Evolutionary conservation across 2,888 invertebrate species (phyloP), one percentile per base, ranked within the genome.

Genomic region (Unio delphinus): DNA sequence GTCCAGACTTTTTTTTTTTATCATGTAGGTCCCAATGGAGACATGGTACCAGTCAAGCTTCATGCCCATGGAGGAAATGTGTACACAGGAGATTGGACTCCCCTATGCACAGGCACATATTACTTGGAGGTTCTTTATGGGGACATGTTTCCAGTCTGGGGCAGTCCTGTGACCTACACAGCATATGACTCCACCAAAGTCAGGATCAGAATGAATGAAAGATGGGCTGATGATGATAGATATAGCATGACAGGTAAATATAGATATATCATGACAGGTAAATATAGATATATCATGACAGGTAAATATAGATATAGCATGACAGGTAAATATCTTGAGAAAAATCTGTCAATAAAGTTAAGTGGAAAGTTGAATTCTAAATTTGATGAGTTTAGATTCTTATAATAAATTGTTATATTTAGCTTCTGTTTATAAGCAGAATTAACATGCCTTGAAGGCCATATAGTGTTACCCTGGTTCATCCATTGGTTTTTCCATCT

Each of bases 161-260:
- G 86, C 5, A 90, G 90, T 70, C 91, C 91, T 23, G 90, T 91
- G 84, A 86, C 83, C 26, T 86, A 85, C 23, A 86, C 87, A 67
- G 83, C 82, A 26, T 88, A 97, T 91, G 98, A 99, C 87, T 96
- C 98, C 0, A 94, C 94, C 76, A 94, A 96, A 88, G 98, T 99
- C 23, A 94, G 95, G 74, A 96, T 99, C 18, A 30, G 69, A 4
- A 62, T 70, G 18, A 59, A n/a, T 30, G 65, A 63, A 30, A 66
- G 71, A n/a, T 55, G 55, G 59, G 69, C 76, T 61, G 69, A 73
- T 23, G 76, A 74, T 26, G 73, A 74, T 56, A 69, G 76, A 45
- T 65, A 73, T 58, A 61, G 64, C n/a, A 73, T 76, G 71, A 55
- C 55, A 23, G 45, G 18, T 64, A 26, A 55, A 55, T 55, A 64